Evolutionary conservation across 1,140 invertebrate species (phyloP).

Genomic region (Meloidogyne hapla): DNA sequence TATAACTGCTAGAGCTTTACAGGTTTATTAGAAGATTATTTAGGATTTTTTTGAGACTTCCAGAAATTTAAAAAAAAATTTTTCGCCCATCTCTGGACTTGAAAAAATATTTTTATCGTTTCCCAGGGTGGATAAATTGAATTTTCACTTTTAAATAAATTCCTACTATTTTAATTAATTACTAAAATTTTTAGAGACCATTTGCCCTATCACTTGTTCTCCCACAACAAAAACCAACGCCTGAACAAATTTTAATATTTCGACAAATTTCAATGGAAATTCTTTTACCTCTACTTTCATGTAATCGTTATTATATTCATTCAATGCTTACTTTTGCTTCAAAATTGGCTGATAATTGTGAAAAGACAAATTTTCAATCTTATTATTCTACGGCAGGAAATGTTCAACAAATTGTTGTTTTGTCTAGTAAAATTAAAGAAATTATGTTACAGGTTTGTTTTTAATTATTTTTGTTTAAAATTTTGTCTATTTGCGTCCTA

Average conservation of each 20-base stretch:
- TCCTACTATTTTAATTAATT: too few relatives aligned
- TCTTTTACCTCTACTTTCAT: slow-evolving; percentile 48
- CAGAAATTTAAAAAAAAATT: too few relatives aligned
- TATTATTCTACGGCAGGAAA: slow-evolving; percentile 38
- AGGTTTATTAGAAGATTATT: too few relatives aligned
- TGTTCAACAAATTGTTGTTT: slow-evolving; percentile 23
- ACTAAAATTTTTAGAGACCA: slow-evolving; percentile 53
- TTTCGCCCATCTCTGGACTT: too few relatives aligned
- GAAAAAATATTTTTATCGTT: too few relatives aligned
- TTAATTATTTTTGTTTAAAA: background rate
- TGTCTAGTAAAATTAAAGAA: slow-evolving; percentile 40
- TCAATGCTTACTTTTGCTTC: slow-evolving; percentile 37
- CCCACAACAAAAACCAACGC: slow-evolving; percentile 38
- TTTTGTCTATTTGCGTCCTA: background rate
- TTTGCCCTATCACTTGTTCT: slow-evolving; percentile 49
- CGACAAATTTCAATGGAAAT: slow-evolving; percentile 31
- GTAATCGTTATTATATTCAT: slow-evolving; percentile 47
- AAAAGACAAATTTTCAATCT: slow-evolving; percentile 37
- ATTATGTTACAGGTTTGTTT: slow-evolving; percentile 41
- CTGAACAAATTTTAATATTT: slow-evolving; percentile 29
- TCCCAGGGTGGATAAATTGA: too few relatives aligned
- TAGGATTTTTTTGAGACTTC: too few relatives aligned
- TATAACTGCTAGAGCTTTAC: slow-evolving; percentile 55
- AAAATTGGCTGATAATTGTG: slow-evolving; percentile 33
- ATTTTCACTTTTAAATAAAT: too few relatives aligned